phyloP scores from a whole-genome alignment of 2,888 invertebrate species.

The Drosophila limbata region DNA sequence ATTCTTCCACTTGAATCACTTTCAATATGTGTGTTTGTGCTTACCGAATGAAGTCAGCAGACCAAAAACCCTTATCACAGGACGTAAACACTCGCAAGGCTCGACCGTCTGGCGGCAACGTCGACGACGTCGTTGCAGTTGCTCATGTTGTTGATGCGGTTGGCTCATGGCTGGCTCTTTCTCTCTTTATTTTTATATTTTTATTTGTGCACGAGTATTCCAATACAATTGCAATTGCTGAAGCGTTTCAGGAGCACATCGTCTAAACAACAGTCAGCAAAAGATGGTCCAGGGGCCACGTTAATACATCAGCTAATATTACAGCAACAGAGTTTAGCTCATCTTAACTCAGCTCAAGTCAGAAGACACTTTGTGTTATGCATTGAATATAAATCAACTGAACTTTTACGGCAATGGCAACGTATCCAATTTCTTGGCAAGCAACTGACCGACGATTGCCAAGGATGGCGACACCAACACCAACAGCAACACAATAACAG shows the following conservation, averaged over 20 bases:
- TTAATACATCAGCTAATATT: conserved; percentile 61
- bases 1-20: conserved; percentile 55
- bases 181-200: not conserved
- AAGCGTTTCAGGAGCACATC: conserved; percentile 15
- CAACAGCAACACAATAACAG: conserved; percentile 26
- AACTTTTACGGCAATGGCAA: conserved; percentile 52
- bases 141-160: conserved; percentile 65
- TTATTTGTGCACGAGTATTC: not conserved
- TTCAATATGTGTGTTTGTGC: conserved; percentile 38
- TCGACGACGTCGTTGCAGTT: conserved; percentile 68
- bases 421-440: conserved; percentile 67
- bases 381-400: conserved; percentile 71
- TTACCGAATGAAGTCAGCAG: conserved; percentile 85
- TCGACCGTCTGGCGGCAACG: conserved; percentile 83
- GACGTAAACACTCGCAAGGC: conserved; percentile 84
- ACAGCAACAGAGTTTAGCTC: conserved; percentile 38
- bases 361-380: conserved; percentile 63
- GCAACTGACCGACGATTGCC: conserved; percentile 46
- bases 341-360: conserved; percentile 32
- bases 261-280: conserved; percentile 12
- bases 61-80: conserved; percentile 84
- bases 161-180: conserved; percentile 55
- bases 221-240: conserved; percentile 7
- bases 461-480: conserved; percentile 41
- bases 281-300: conserved; percentile 36